Conservation (phyloP, 1,140 invertebrate species). For the Drosophila obscura region DNA sequence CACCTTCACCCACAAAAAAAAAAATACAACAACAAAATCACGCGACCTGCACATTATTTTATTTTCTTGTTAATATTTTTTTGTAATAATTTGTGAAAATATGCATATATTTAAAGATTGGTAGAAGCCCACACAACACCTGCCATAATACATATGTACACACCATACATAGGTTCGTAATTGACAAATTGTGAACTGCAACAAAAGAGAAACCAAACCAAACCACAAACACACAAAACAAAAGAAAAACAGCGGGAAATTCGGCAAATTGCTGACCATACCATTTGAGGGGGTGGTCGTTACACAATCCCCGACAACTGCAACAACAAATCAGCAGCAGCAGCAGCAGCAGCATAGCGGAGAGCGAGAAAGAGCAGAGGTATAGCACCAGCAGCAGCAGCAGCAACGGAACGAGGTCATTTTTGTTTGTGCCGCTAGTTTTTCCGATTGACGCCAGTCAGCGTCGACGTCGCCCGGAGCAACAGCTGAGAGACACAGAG, state of each 20-base stretch:
- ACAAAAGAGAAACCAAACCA: conserved; percentile 13
- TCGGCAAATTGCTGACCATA: conserved; percentile 4
- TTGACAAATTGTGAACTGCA: conserved; percentile 2
- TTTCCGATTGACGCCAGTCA: conserved; percentile 23
- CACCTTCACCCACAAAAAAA: too few relatives aligned
- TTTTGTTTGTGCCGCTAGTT: conserved; percentile 39
- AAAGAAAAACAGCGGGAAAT: conserved; percentile 29
- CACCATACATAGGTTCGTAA: too few relatives aligned
- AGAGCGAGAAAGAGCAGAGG: conserved; percentile 4
- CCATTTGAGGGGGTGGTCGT: not conserved
- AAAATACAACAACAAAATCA: conserved; percentile 20
- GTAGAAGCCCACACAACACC: too few relatives aligned
- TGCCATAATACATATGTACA: too few relatives aligned
- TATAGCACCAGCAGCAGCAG: not conserved
- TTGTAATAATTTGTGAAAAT: too few relatives aligned
- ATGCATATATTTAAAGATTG: too few relatives aligned
- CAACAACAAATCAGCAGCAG: conserved; percentile 22
- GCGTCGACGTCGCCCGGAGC: conserved; percentile 23
- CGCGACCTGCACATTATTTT: conserved; percentile 19
- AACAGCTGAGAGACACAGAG: conserved; percentile 43
- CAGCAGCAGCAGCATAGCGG: not conserved
- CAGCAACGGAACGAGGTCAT: conserved; percentile 40
- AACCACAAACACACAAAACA: conserved; percentile 17
- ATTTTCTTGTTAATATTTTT: too few relatives aligned
- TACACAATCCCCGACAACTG: conserved; percentile 30